Base-by-base conservation (phyloP, 2,797 vertebrate genomes). In the Eupleurogrammus muticus region DNA sequence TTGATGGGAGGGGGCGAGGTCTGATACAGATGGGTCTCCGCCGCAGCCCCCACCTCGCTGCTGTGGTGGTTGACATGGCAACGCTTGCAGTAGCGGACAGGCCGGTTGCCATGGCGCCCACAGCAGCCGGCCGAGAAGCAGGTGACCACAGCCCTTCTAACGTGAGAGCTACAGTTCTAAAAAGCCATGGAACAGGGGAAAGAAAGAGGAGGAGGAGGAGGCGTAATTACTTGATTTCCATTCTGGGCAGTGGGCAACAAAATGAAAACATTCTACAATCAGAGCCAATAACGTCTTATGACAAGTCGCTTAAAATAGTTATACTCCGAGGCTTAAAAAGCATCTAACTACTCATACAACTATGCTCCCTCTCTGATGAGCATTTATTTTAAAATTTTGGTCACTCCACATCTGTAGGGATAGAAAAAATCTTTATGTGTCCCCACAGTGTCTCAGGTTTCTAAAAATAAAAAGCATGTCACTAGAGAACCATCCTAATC, bases 51-150 rank as follows among this genome's bases (percentile, higher is more conserved):
- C 81, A 98, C 95, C 87, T 99, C 97, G 1, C 92, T 98, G 90
- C 96, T 99, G 90, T 99, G 98, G 83, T 99, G 97, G 91, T 99
- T 99, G 9, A 97, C 98, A 93, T 99, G 98, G 91, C 98, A 99
- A 85, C 98, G 94, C 83, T 96, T 98, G 94, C 98, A 99, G 78
- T 99, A 99, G 77, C 98, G 96, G 86, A 99, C 98, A 0, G 98
- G 98, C 83, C 97, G 90, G 94, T 99, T 99, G 78, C 98, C 98
- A 65, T 99, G 97, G 71, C 96, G 97, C 88, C 95, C 97, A 4
- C 98, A 99, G 94, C 98, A 99, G 84, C 97, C 97, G 0, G 97
- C 98, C 4, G 98, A 99, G 92, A 99, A 99, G 93, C 98, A 99
- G 8, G 98, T 99, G 89, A 99, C 98, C 12, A 99, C 97, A 0